Evolutionary conservation across 2,113 vertebrate genomes (phyloP).

Genomic region (Tinamus guttatus): DNA sequence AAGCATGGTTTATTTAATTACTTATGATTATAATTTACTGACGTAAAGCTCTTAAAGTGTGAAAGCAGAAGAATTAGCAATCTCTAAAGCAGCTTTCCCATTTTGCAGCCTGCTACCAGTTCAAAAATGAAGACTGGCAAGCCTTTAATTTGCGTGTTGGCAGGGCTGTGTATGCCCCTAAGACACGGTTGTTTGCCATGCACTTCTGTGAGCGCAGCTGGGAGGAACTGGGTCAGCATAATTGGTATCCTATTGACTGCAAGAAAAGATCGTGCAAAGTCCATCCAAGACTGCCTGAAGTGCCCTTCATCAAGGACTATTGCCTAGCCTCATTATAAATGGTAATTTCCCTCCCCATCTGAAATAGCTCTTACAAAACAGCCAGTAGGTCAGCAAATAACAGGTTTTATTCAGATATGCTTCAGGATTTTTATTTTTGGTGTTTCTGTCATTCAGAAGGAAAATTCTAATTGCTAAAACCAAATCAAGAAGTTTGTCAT

Average conservation of each 20-base stretch:
- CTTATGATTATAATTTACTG: background rate
- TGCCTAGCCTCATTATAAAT: background rate
- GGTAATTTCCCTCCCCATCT: background rate
- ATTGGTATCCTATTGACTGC: background rate
- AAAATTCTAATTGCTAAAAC: background rate
- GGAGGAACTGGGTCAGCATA: background rate
- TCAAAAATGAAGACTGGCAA: background rate
- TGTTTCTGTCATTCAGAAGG: background rate
- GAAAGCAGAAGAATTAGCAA: background rate
- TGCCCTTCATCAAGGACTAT: background rate
- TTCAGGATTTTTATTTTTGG: background rate
- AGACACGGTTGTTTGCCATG: background rate
- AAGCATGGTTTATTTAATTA: background rate
- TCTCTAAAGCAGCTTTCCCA: background rate
- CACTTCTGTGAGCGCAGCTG: background rate
- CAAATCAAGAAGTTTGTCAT: background rate
- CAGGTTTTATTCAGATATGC: background rate
- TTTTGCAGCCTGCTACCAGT: background rate
- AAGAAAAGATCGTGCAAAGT: background rate
- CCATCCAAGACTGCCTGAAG: background rate
- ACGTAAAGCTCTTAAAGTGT: background rate
- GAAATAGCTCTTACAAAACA: background rate
- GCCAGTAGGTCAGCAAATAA: background rate
- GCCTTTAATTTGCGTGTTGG: background rate
- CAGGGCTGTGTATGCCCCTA: background rate